Conservation (phyloP, 2,888 invertebrate genomes). For the Bhutanitis thaidina region DNA sequence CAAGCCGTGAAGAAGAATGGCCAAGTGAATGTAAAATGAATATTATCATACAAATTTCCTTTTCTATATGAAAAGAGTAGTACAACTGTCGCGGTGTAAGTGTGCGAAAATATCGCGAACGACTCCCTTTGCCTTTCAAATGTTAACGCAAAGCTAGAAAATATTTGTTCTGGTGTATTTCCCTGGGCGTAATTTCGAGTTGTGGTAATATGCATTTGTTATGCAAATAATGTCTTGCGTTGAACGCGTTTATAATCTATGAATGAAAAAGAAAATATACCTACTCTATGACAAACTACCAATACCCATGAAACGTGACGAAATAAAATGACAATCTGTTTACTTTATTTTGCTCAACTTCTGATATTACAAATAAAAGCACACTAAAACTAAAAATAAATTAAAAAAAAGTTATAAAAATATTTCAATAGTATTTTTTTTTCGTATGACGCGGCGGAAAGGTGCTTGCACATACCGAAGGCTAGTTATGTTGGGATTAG, state of each 20-base stretch:
- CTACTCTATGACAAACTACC: too few species aligned
- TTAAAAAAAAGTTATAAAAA: too few species aligned
- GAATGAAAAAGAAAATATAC: conserved; percentile 11
- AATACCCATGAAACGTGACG: too few species aligned
- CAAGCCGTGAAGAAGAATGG: conserved; percentile 59
- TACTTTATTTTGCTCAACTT: neutral
- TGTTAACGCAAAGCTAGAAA: conserved; percentile 43
- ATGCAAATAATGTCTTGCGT: conserved; percentile 9
- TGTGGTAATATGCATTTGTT: conserved; percentile 14
- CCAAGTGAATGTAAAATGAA: conserved; percentile 71
- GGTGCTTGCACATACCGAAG: too few species aligned
- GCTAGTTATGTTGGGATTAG: too few species aligned
- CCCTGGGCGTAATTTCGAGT: conserved; percentile 6
- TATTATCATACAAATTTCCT: conserved; percentile 77
- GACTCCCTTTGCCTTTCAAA: conserved; percentile 49
- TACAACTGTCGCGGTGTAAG: conserved; percentile 64
- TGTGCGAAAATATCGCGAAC: conserved; percentile 76
- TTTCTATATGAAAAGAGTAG: conserved; percentile 65
- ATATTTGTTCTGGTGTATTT: conserved; percentile 14
- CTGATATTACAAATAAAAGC: too few species aligned
- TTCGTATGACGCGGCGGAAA: too few species aligned
- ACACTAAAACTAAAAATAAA: too few species aligned
- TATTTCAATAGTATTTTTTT: too few species aligned
- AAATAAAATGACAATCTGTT: too few species aligned
- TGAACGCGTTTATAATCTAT: conserved; percentile 11